Evolutionary conservation across 2,113 vertebrate species (phyloP).

Genomic region (Acinonyx jubatus): DNA sequence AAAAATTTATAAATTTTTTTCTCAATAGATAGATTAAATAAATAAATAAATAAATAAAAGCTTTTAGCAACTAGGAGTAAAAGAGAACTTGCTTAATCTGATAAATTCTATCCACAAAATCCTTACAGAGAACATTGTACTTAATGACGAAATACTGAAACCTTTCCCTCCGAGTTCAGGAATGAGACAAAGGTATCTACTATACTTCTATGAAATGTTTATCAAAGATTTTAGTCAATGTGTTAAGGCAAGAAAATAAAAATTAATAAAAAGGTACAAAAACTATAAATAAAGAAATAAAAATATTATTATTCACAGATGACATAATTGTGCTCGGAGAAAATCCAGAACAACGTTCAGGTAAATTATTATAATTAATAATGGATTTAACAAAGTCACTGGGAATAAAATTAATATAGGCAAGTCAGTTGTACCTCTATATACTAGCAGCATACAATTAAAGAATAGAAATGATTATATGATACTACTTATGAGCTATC

Average conservation of each 20-base stretch:
- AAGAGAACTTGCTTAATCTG: background rate
- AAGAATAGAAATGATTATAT: background rate
- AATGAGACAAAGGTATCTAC: background rate
- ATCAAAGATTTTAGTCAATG: background rate
- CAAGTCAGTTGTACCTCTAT: background rate
- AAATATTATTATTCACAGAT: background rate
- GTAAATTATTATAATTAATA: background rate
- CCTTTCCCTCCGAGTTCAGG: background rate
- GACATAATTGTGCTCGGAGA: background rate
- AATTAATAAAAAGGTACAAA: background rate
- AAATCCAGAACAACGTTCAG: background rate
- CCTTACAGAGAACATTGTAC: background rate
- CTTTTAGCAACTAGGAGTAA: background rate
- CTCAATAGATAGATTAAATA: background rate
- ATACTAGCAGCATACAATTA: background rate
- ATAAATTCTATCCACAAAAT: background rate
- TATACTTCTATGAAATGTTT: background rate
- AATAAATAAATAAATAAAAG: background rate
- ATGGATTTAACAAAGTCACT: background rate
- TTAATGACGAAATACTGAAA: background rate
- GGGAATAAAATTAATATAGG: background rate
- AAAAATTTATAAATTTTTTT: background rate
- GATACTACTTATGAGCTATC: background rate
- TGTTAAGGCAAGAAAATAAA: constrained; percentile 7
- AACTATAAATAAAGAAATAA: background rate